Evolutionary conservation across 2,888 invertebrate species (phyloP).

Genomic region (Polyploca ridens): DNA sequence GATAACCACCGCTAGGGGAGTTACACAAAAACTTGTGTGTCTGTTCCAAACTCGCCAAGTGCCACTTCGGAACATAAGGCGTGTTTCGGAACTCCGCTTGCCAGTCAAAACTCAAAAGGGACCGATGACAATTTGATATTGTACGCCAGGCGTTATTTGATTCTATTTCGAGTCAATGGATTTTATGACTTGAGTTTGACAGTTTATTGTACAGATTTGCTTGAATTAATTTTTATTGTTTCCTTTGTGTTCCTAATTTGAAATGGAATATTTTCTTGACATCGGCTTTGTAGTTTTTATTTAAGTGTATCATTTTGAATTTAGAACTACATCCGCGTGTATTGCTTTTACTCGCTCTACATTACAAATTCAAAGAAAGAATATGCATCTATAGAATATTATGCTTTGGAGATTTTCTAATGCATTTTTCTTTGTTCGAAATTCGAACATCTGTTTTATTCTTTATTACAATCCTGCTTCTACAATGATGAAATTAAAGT

Average conservation of each 20-base stretch:
- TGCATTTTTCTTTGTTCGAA: too few relatives aligned
- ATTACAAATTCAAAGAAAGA: too few relatives aligned
- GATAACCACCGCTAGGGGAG: not conserved
- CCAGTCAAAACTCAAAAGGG: not conserved
- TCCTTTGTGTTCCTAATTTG: not conserved
- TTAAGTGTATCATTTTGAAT: too few relatives aligned
- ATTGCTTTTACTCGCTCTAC: too few relatives aligned
- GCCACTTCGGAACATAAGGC: constrained; percentile 1
- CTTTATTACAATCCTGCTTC: not conserved
- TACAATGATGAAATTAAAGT: not conserved
- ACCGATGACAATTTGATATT: constrained; percentile 1
- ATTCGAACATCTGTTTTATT: not conserved
- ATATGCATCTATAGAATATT: too few relatives aligned
- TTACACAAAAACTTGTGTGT: not conserved
- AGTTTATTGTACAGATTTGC: not conserved
- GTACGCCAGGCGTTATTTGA: not conserved
- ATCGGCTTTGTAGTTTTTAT: too few relatives aligned
- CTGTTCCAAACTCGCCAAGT: not conserved
- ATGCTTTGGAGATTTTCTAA: too few relatives aligned
- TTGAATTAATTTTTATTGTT: not conserved
- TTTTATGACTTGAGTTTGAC: constrained; percentile 5
- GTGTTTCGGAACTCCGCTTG: not conserved
- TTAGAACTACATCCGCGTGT: too few relatives aligned
- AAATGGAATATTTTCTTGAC: too few relatives aligned
- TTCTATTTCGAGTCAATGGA: not conserved